A percentile compares a stretch with the other conserved stretches of the same genome.
Evolutionary conservation across 2,797 vertebrate genomes (phyloP).

Genomic region (Alosa sapidissima): DNA sequence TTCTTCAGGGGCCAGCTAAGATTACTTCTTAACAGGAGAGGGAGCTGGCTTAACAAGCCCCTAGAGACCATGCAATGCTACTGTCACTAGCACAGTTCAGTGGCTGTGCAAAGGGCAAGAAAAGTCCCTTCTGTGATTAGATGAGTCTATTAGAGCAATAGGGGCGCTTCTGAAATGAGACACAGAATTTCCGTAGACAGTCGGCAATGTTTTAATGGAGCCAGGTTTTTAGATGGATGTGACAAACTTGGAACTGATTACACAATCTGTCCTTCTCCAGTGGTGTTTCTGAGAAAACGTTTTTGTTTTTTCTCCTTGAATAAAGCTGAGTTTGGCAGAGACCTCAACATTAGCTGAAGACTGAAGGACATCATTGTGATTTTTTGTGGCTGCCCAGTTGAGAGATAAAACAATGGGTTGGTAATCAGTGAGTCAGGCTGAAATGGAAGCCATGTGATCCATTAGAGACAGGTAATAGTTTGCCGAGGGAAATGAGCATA

Average conservation of each 20-base stretch:
- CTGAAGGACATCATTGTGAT: conserved; percentile 7
- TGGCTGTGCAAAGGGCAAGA: neutral
- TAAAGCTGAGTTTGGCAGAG: neutral
- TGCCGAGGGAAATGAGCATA: neutral
- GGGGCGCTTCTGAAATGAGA: neutral
- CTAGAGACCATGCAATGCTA: neutral
- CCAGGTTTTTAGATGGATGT: conserved; percentile 4
- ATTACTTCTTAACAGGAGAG: neutral
- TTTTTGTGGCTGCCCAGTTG: neutral
- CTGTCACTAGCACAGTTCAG: neutral
- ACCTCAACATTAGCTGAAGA: neutral
- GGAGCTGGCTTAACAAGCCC: neutral
- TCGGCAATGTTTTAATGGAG: neutral
- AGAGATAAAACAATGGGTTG: conserved; percentile 4
- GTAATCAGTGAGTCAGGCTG: neutral
- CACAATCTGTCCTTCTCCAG: neutral
- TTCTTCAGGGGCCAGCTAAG: neutral
- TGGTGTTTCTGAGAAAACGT: neutral
- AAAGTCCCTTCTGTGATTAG: neutral
- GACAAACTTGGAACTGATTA: neutral
- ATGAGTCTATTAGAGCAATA: conserved; percentile 4
- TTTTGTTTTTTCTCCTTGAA: neutral
- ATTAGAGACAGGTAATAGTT: neutral
- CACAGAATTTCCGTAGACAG: neutral
- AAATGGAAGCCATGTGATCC: neutral